These are phyloP conservation scores for Eulacestoma nigropectus DNA, from an alignment of 2,113 vertebrate genomes.

Conservation along the genomic window DNA sequence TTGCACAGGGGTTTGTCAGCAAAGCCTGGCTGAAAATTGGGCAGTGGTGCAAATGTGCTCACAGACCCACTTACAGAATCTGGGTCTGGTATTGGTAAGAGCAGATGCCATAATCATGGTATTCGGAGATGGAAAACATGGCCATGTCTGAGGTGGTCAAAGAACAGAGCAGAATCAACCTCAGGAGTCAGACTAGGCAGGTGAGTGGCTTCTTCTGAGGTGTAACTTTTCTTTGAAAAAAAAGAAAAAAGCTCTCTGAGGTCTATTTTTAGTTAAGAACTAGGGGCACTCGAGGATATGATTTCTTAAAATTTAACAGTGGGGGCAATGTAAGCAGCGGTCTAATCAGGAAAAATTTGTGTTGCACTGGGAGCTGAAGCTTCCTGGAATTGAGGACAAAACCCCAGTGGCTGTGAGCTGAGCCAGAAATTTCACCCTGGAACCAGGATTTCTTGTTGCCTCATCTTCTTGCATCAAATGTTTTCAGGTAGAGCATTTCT, in stretches of 20 bases:
- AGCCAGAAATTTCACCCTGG: background rate
- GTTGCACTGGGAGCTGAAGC: background rate
- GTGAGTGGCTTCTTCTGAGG: background rate
- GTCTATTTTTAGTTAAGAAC: background rate
- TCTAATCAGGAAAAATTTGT: background rate
- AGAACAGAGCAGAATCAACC: accelerated
- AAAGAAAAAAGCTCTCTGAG: background rate
- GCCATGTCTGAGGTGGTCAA: background rate
- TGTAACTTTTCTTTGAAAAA: background rate
- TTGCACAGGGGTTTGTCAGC: background rate
- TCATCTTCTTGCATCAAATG: background rate
- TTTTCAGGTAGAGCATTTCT: background rate
- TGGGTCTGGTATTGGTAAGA: background rate
- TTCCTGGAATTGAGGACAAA: background rate
- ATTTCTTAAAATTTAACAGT: background rate
- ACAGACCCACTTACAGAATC: background rate
- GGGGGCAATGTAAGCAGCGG: background rate
- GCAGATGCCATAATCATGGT: accelerated
- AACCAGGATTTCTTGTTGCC: background rate
- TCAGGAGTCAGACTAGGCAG: background rate
- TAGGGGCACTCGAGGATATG: background rate
- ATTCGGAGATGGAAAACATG: background rate
- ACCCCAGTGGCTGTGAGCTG: background rate
- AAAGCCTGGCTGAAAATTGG: background rate
- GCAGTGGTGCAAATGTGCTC: background rate